These are phyloP conservation scores for Chydorus sphaericus DNA, from an alignment of 2,888 invertebrate genomes.

Conservation along the genomic window DNA sequence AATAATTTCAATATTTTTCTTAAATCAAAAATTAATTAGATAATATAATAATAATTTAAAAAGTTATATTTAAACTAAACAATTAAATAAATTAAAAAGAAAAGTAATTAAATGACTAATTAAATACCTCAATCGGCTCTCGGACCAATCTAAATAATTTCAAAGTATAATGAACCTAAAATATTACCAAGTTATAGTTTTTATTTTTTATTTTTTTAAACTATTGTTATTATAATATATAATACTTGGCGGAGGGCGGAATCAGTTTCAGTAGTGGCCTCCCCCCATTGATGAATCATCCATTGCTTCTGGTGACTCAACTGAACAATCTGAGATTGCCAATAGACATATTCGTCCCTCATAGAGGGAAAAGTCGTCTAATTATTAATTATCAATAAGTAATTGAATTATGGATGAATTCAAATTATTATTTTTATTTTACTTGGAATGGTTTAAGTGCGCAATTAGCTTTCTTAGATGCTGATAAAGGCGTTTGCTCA, in stretches of 20 bases:
- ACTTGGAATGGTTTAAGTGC: neutral
- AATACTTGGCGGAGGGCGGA: neutral
- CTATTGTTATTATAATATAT: too few species aligned
- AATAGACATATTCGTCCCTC: neutral
- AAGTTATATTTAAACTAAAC: neutral
- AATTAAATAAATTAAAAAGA: neutral
- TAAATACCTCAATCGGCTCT: neutral
- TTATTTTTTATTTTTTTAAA: too few species aligned
- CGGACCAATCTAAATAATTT: neutral
- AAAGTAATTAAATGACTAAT: too few species aligned
- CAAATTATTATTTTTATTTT: neutral
- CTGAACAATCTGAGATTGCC: neutral
- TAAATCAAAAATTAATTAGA: too few species aligned
- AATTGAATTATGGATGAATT: neutral
- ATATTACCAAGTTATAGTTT: too few species aligned
- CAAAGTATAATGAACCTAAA: neutral
- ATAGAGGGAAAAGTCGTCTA: neutral
- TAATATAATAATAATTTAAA: neutral
- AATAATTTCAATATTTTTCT: too few species aligned
- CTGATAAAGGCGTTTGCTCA: neutral
- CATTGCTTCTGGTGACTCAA: neutral
- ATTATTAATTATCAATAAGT: neutral
- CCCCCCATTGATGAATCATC: neutral
- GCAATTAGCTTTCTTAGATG: neutral
- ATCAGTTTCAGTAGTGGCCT: neutral